phyloP scores from a whole-genome alignment of 2,888 invertebrate species.

The Cremastinae sp. region DNA sequence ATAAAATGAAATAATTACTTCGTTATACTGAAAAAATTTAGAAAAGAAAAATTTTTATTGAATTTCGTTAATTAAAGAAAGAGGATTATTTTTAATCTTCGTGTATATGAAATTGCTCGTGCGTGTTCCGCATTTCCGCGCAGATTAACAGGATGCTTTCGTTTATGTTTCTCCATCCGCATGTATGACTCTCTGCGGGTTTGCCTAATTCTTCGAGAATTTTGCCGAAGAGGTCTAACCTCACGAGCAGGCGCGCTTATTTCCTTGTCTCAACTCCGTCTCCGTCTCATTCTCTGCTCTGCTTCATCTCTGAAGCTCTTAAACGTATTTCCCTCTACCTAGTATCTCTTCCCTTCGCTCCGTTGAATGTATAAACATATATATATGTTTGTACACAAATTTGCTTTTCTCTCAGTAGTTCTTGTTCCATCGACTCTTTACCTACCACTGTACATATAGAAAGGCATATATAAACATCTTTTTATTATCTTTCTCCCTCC shows the following conservation, averaged over 20 bases:
- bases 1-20: too few species aligned
- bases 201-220: conserved; percentile 50
- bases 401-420: conserved; percentile 23
- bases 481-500: too few species aligned
- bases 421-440: not conserved
- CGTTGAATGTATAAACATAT: not conserved
- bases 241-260: conserved; percentile 6
- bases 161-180: conserved; percentile 9
- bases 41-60: too few species aligned
- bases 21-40: too few species aligned
- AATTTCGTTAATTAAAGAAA: too few species aligned
- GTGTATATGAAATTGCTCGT: too few species aligned
- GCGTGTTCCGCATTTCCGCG: too few species aligned
- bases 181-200: conserved; percentile 15
- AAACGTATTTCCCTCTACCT: not conserved
- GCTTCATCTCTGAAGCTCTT: conserved; percentile 9
- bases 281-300: not conserved
- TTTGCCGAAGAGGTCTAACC: conserved; percentile 9
- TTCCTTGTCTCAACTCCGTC: not conserved
- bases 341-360: conserved; percentile 2
- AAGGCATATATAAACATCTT: too few species aligned
- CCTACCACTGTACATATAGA: too few species aligned
- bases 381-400: not conserved
- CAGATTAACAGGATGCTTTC: conserved; percentile 17
- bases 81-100: too few species aligned